These are phyloP conservation scores for Chalcosyrphus nemorum DNA, from an alignment of 2,888 invertebrate genomes.

Conservation along the genomic window DNA sequence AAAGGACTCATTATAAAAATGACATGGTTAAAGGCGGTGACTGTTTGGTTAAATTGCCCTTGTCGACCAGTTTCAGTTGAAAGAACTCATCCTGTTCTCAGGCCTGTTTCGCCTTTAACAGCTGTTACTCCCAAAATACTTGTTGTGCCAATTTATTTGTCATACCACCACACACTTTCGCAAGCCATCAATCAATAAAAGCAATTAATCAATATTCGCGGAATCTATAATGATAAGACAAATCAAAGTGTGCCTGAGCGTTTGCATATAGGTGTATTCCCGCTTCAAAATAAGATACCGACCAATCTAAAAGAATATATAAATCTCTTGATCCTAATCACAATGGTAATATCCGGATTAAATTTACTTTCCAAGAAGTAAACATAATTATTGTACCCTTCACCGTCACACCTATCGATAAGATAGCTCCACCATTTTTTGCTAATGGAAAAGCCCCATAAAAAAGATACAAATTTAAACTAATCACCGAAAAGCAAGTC, in stretches of 20 bases:
- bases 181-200: neutral
- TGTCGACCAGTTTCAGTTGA: too few relatives aligned
- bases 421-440: neutral
- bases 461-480: neutral
- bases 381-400: too few relatives aligned
- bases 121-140: too few relatives aligned
- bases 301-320: neutral
- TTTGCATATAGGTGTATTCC: neutral
- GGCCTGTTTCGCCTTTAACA: neutral
- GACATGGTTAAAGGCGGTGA: too few relatives aligned
- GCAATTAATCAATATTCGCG: neutral
- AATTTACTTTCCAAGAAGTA: too few relatives aligned
- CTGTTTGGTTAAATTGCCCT: too few relatives aligned
- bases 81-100: too few relatives aligned
- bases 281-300: neutral
- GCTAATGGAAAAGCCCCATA: neutral
- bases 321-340: neutral
- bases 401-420: neutral
- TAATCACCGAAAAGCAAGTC: neutral
- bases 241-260: neutral
- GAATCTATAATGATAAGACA: neutral
- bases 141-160: too few relatives aligned
- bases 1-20: too few relatives aligned
- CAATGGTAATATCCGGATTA: neutral
- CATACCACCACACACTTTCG: neutral